Conservation (phyloP, 2,113 vertebrate species). For the Procapra przewalskii region DNA sequence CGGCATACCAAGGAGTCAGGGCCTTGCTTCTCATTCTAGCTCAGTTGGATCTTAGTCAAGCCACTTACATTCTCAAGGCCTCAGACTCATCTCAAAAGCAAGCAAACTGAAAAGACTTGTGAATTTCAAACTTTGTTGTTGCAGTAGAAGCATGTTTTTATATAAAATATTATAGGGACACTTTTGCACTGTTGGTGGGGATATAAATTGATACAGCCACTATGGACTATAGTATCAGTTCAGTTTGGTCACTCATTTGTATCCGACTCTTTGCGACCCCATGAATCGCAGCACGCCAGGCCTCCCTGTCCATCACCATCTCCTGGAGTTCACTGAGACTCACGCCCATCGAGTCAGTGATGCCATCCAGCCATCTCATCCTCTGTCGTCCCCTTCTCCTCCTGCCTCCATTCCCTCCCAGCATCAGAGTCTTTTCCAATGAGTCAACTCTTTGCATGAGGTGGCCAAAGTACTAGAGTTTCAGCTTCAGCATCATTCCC, state of each 20-base stretch:
- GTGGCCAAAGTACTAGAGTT: no score
- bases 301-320: no score
- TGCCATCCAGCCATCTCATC: no score
- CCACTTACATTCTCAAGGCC: not conserved
- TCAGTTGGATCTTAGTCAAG: not conserved
- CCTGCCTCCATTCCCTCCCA: no score
- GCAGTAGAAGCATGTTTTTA: not conserved
- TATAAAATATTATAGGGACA: not conserved
- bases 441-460: no score
- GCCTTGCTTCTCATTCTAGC: not conserved
- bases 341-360: no score
- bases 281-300: no score
- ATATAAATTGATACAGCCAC: not conserved
- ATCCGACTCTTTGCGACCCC: no score
- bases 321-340: no score
- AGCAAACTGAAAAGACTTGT: not conserved
- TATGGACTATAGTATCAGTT: not conserved
- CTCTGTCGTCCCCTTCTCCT: no score
- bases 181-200: not conserved
- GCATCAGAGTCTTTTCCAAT: no score
- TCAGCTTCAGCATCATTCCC: no score
- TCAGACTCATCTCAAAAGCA: not conserved
- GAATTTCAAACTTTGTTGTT: not conserved
- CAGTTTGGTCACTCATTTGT: rapidly evolving
- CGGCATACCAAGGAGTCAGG: not conserved